Conservation (phyloP, 2,888 invertebrate genomes). For the Drosophila borealis region DNA sequence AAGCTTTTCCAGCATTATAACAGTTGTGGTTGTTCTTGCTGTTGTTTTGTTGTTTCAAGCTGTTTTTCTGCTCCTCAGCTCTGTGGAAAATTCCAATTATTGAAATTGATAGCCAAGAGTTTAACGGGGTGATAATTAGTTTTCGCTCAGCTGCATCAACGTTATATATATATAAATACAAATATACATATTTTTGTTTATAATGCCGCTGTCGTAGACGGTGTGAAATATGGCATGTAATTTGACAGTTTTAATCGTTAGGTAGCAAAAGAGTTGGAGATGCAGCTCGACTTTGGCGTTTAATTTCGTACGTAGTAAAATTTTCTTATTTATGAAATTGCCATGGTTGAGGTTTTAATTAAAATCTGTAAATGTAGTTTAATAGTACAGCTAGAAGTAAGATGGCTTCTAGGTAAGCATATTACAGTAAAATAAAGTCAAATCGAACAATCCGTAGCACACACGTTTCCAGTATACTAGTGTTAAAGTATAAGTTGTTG, state of each 20-base stretch:
- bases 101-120: conserved; percentile 66
- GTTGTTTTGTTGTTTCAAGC: conserved; percentile 21
- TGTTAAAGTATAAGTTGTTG: no score
- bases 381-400: no score
- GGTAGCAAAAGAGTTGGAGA: not conserved
- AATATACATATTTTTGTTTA: conserved; percentile 7
- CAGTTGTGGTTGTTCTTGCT: conserved; percentile 22
- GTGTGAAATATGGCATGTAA: conserved; percentile 26
- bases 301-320: not conserved
- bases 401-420: no score
- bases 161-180: not conserved
- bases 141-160: conserved; percentile 54
- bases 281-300: not conserved
- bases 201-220: conserved; percentile 1
- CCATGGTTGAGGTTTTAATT: not conserved
- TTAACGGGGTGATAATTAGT: conserved; percentile 58
- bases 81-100: conserved; percentile 62
- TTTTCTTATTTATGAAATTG: not conserved
- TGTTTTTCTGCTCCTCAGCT: conserved; percentile 3
- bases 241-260: conserved; percentile 15
- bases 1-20: conserved; percentile 55
- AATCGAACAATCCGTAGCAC: no score
- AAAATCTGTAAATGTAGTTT: not conserved
- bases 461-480: no score
- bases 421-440: no score